Evolutionary conservation across 2,888 invertebrate species (phyloP).

Genomic region (Tipula helvola): DNA sequence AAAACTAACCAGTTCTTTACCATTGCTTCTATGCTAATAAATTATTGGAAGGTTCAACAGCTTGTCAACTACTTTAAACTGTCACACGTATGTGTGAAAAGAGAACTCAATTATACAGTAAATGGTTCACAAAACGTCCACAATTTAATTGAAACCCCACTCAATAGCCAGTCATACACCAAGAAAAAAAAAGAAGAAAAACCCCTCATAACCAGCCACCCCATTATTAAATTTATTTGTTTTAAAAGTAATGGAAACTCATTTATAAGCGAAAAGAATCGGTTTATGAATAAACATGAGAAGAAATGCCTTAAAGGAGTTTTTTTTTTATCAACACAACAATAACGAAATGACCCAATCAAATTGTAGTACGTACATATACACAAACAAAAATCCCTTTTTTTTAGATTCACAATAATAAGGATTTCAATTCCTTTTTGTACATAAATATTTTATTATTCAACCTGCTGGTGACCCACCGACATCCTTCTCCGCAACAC

Average conservation of each 20-base stretch:
- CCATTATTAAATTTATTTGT: neutral
- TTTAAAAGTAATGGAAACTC: neutral
- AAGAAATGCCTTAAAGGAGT: neutral
- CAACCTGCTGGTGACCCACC: neutral
- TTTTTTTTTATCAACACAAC: neutral
- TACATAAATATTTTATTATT: neutral
- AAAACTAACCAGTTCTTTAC: no score
- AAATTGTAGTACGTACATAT: neutral
- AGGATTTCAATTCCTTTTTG: no score
- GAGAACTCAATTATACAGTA: no score
- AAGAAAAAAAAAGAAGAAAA: no score
- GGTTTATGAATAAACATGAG: neutral
- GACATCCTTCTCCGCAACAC: neutral
- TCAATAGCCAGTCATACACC: no score
- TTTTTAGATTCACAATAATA: neutral
- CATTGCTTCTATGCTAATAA: no score
- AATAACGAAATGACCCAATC: neutral
- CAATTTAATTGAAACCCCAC: no score
- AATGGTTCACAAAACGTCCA: no score
- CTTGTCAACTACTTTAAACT: no score
- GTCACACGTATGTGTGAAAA: no score
- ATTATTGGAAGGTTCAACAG: no score
- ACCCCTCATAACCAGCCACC: neutral
- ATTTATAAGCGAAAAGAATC: neutral
- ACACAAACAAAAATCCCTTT: neutral